A percentile compares a stretch with the other conserved stretches of the same genome.
phyloP scores from a whole-genome alignment of 2,797 vertebrate genomes.

The Aulostomus chinensis region DNA sequence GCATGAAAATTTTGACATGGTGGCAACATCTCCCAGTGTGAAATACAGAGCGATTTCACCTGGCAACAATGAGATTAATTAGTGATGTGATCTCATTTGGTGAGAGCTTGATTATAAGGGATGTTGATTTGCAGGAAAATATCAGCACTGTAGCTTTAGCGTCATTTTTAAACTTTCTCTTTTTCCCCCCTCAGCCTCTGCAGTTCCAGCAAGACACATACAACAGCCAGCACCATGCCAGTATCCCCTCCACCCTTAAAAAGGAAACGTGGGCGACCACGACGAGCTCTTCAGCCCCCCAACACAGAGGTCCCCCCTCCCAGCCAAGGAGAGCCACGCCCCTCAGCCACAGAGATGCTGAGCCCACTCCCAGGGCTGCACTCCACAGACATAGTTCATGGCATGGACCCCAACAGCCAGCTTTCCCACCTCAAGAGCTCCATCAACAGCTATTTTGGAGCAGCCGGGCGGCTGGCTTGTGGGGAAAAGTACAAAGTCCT shows the following conservation, averaged over 20 bases:
- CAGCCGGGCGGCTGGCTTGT: constrained; percentile 95
- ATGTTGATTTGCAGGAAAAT: no score
- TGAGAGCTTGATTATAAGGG: no score
- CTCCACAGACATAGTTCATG: constrained; percentile 90
- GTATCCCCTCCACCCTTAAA: constrained; percentile 86
- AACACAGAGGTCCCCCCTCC: constrained; percentile 84
- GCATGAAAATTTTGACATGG: no score
- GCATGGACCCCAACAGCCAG: constrained; percentile 92
- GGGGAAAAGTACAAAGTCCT: constrained; percentile 96
- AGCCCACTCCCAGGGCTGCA: constrained; percentile 88
- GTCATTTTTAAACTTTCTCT: constrained; percentile 8
- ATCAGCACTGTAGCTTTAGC: background rate
- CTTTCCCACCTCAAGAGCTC: constrained; percentile 97
- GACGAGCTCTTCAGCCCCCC: constrained; percentile 88
- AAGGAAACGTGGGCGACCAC: constrained; percentile 91
- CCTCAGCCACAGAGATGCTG: constrained; percentile 58
- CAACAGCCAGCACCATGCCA: constrained; percentile 86
- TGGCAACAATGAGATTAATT: no score
- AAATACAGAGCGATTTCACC: no score
- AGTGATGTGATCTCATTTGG: no score
- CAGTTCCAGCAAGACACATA: constrained; percentile 87
- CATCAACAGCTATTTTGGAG: constrained; percentile 97
- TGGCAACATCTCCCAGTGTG: no score
- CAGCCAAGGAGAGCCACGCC: constrained; percentile 62
- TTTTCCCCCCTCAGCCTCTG: constrained; percentile 77